Conservation (phyloP, 2,888 invertebrate species). For the Tuta absoluta region DNA sequence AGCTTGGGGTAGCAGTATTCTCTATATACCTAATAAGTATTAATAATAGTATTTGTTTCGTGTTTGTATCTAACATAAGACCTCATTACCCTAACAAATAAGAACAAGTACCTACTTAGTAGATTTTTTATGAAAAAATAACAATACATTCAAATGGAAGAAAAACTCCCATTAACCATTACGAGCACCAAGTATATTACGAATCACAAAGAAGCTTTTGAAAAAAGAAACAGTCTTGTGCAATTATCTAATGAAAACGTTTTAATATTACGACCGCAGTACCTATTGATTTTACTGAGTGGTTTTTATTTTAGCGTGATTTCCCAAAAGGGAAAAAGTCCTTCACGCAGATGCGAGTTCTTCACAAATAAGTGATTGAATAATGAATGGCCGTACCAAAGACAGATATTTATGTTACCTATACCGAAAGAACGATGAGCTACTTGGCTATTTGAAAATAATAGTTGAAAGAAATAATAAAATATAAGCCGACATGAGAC, state of each 20-base stretch:
- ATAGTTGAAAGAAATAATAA: no score
- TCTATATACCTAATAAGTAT: background rate
- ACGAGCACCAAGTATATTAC: background rate
- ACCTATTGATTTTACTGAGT: background rate
- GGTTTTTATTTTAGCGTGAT: background rate
- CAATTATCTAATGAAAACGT: slow-evolving; percentile 1
- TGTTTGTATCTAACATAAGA: background rate
- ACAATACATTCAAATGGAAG: background rate
- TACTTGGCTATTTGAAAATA: background rate
- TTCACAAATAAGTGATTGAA: background rate
- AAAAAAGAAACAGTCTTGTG: background rate
- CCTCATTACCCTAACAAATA: background rate
- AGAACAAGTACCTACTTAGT: background rate
- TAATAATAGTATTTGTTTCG: no score
- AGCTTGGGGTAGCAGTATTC: no score
- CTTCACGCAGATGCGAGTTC: background rate
- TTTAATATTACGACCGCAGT: background rate
- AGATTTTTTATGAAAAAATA: background rate
- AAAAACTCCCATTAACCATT: background rate
- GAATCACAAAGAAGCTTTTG: background rate
- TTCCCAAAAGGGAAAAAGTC: slow-evolving; percentile 4
- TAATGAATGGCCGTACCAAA: background rate
- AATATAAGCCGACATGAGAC: no score
- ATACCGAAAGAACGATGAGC: background rate
- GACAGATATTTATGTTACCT: background rate